Evolutionary conservation across 2,888 invertebrate species (phyloP), one percentile per base, ranked within the genome.

Genomic region (Aporophyla lueneburgensis): DNA sequence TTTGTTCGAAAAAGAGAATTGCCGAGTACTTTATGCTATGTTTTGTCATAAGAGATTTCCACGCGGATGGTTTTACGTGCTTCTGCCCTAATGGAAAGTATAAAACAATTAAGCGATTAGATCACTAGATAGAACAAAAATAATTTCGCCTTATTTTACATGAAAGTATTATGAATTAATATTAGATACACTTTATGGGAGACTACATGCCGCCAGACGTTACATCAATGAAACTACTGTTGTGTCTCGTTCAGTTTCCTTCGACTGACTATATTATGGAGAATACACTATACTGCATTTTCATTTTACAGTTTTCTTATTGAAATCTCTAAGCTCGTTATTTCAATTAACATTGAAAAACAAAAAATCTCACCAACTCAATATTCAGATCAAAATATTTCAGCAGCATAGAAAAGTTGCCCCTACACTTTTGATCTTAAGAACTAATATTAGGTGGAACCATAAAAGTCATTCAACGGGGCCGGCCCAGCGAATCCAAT

Each of bases 401-500:
- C 49, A 61, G 49, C 62, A 73, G 67, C 49, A 53, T 67, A 76
- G 65, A 76, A 81, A 84, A 89, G 69, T 85, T 80, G 72, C 71
- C 56, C 43, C 65, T 81, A 78, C 78, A 66, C 63, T 69, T 69
- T 71, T 76, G 65, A 63, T 78, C 58, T 63, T 83, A 85, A 83
- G 81, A 78, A 72, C 81, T 83, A 83, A 78, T 84, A 76, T 86
- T 81, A 75, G 74, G 54, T 80, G 80, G 82, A 78, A 76, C 59
- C 66, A 78, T 77, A 78, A 83, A 78, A 87, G 69, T 86, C 69
- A 86, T 83, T 83, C 85, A 81, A 87, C 84, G 85, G 58, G 67
- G 66, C 75, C 65, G 80, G 70, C 67, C 78, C 79, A 81, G 81
- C 80, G 83, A 88, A 92, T 92, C 91, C 93, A 93, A 94, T 94